Base-by-base conservation (phyloP, 2,113 vertebrate species). In the Vidua chalybeata region DNA sequence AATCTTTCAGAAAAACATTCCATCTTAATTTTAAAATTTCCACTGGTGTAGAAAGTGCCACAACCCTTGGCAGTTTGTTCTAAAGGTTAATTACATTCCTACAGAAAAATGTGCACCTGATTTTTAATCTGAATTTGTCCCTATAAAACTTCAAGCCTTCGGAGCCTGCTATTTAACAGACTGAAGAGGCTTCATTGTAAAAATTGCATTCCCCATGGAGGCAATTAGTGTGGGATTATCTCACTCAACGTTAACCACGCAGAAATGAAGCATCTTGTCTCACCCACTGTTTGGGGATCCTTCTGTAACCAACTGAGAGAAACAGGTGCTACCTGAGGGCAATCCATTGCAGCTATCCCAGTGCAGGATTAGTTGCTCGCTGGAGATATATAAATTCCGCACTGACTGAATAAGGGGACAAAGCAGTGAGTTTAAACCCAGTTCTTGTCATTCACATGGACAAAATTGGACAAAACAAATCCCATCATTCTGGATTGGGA, bases 201-300 rank as follows among this genome's bases (percentile, higher is more conserved):
- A 95, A 89, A 94, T 78, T 78, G 84, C 86, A 90, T 92, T 97
- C 94, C 95, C 86, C 80, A 78, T 90, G 83, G 89, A 95, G 76
- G 52, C 91, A 95, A 95, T 96, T 95, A 96, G 68, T 68, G 95
- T 87, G 86, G 73, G 91, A 96, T 96, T 96, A 87, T 90, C 89
- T 90, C 76, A 59, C 79, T 87, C 73, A 84, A 67, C 10, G 33
- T 81, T 84, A 95, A 71, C 79, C 76, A 86, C 3, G 3, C 45
- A 83, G 91, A 94, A 90, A 86, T 20, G 46, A 90, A 95, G 89
- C 80, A 72, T 93, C 80, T 93, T 90, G 27, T 92, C 68, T 86
- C 59, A 78, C 61, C 48, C 77, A 81, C 76, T 67, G 56, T 81
- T 92, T 80, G 43, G 92, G 51, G 73, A 93, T 86, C 59, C 35